phyloP scores from a whole-genome alignment of 2,113 vertebrate genomes.

The Rhabdornis inornatus region DNA sequence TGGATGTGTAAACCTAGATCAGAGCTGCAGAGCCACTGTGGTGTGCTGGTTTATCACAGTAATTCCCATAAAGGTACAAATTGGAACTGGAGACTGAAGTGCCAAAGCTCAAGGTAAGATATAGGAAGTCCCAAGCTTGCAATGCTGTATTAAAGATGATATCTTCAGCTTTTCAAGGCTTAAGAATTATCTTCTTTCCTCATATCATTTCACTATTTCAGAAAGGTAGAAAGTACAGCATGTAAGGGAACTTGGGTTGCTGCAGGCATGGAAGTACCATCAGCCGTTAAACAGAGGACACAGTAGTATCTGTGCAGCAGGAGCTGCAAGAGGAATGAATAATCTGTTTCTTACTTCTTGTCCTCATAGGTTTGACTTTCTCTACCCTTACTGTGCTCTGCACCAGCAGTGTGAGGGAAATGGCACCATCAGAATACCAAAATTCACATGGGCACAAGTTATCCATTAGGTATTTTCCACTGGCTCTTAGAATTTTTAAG shows the following conservation, averaged over 20 bases:
- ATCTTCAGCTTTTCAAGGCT: not conserved
- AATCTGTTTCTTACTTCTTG: not conserved
- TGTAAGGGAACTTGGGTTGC: not conserved
- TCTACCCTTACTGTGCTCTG: not conserved
- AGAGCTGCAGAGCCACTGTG: not conserved
- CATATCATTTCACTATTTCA: not conserved
- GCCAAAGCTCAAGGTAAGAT: not conserved
- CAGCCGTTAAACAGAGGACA: not conserved
- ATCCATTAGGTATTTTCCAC: not conserved
- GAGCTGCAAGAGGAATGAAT: not conserved
- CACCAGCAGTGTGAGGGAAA: not conserved
- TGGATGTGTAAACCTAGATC: not conserved
- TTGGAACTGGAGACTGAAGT: not conserved
- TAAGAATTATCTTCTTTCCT: not conserved
- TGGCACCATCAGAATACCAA: not conserved
- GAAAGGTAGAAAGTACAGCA: not conserved
- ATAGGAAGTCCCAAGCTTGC: not conserved
- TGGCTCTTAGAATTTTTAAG: not conserved
- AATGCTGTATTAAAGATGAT: fast-evolving
- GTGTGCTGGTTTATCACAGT: not conserved
- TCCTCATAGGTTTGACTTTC: not conserved
- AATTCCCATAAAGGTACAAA: not conserved
- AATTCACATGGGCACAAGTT: not conserved
- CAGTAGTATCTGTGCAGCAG: not conserved
- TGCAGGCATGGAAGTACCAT: not conserved